Conservation (phyloP, 2,113 vertebrate species). For the Mionectes macconnelli region DNA sequence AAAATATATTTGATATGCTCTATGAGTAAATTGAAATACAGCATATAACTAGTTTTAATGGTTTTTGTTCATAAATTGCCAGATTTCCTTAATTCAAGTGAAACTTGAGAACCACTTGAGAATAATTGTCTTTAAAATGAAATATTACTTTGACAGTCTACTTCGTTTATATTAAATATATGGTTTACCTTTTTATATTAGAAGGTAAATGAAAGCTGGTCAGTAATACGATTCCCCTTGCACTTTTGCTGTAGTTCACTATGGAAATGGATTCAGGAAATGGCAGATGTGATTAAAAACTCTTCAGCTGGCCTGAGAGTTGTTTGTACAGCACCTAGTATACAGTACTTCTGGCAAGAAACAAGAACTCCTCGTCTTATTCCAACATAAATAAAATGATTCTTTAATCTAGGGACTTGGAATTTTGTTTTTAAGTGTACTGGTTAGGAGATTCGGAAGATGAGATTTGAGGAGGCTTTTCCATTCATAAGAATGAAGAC, state of each 20-base stretch:
- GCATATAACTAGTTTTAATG: slow-evolving; percentile 10
- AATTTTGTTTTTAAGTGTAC: background rate
- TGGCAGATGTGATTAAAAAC: slow-evolving; percentile 55
- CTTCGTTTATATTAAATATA: slow-evolving; percentile 44
- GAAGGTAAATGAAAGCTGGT: slow-evolving; percentile 24
- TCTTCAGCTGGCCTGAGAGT: slow-evolving; percentile 15
- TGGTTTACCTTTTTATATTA: slow-evolving; percentile 14
- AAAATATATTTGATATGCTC: background rate
- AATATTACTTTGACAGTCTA: slow-evolving; percentile 25
- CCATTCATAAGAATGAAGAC: background rate
- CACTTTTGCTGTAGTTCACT: background rate
- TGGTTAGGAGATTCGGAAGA: background rate
- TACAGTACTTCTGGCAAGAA: background rate
- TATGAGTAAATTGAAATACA: slow-evolving; percentile 38
- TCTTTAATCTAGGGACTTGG: background rate
- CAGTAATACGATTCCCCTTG: slow-evolving; percentile 35
- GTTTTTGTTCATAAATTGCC: slow-evolving; percentile 34
- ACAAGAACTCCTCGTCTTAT: background rate
- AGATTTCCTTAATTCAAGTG: slow-evolving; percentile 53
- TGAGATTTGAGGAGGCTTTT: background rate
- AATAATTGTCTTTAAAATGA: slow-evolving; percentile 47
- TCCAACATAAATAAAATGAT: background rate
- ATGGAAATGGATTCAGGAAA: slow-evolving; percentile 52
- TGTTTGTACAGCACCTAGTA: slow-evolving; percentile 11
- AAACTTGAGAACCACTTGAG: slow-evolving; percentile 49